These are phyloP conservation scores for Strigops habroptila DNA, from an alignment of 2,113 vertebrate species.

Conservation along the genomic window DNA sequence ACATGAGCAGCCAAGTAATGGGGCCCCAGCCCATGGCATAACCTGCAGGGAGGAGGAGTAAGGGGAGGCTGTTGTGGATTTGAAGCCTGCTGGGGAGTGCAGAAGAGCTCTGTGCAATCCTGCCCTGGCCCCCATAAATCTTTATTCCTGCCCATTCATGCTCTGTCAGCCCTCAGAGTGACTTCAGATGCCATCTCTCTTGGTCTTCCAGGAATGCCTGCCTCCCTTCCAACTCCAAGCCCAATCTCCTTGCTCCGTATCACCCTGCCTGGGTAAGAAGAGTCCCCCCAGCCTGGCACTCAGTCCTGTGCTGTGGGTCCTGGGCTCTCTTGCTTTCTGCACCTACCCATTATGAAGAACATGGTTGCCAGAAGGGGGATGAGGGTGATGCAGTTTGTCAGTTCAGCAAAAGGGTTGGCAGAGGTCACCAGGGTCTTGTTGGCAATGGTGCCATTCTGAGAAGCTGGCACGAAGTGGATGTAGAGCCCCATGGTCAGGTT, in stretches of 20 bases:
- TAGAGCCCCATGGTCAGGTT: slow-evolving; percentile 83
- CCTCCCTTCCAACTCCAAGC: not conserved
- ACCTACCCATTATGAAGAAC: slow-evolving; percentile 91
- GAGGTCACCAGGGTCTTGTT: not conserved
- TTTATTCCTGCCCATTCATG: not conserved
- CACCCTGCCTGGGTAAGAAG: not conserved
- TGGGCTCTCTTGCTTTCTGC: not conserved
- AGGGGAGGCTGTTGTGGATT: not conserved
- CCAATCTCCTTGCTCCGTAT: not conserved
- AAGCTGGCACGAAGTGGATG: slow-evolving; percentile 6
- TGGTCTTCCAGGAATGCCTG: not conserved
- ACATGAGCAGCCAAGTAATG: slow-evolving; percentile 97
- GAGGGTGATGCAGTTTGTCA: slow-evolving; percentile 54
- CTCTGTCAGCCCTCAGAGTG: not conserved
- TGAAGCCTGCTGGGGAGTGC: not conserved
- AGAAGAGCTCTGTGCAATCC: not conserved
- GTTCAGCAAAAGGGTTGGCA: not conserved
- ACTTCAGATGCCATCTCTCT: not conserved
- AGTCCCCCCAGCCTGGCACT: not conserved
- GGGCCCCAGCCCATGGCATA: slow-evolving; percentile 98
- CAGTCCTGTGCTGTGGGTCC: not conserved
- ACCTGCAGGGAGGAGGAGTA: slow-evolving; percentile 65
- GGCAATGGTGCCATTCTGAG: not conserved
- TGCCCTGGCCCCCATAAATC: not conserved
- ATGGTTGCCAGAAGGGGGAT: slow-evolving; percentile 87